Evolutionary conservation across 2,113 vertebrate species (phyloP).

Genomic region (Thomomys bottae): DNA sequence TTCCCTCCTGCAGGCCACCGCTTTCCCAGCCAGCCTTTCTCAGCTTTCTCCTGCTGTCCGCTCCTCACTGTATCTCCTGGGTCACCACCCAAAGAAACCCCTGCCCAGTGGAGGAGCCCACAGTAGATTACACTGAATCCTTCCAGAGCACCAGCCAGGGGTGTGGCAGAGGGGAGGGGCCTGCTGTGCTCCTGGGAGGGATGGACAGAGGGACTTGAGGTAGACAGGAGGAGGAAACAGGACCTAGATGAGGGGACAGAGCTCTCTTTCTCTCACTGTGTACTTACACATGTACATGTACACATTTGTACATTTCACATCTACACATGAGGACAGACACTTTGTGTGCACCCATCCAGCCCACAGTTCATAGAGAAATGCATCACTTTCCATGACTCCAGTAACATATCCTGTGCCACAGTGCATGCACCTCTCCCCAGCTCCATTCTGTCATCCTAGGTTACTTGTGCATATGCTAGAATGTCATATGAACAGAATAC

Average conservation of each 20-base stretch:
- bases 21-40: background rate
- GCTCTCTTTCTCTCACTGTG: background rate
- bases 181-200: too few species aligned
- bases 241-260: background rate
- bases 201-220: background rate
- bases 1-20: accelerated
- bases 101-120: background rate
- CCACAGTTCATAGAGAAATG: background rate
- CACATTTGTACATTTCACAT: too few species aligned
- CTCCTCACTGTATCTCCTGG: background rate
- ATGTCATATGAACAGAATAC: background rate
- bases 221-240: background rate
- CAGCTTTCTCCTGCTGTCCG: background rate
- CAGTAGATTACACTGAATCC: background rate
- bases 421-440: background rate
- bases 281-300: background rate
- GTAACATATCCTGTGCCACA: background rate
- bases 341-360: background rate
- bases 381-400: background rate
- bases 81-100: background rate
- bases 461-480: background rate
- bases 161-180: background rate
- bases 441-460: background rate
- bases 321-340: background rate
- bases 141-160: background rate